Evolutionary conservation across 2,797 vertebrate genomes (phyloP).

Genomic region (Moxostoma hubbsi): DNA sequence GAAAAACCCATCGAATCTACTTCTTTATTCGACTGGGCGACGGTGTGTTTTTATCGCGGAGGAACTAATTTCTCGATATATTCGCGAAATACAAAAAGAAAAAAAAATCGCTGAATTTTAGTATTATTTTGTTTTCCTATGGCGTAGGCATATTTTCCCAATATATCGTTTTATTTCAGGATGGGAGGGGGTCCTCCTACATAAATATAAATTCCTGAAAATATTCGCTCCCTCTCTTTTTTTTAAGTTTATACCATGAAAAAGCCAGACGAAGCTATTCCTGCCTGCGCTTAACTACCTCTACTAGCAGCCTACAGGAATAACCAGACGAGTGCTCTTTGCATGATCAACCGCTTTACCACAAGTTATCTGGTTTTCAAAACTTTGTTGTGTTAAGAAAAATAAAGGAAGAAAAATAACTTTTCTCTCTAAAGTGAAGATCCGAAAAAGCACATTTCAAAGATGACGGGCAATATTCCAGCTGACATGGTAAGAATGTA

Average conservation of each 20-base stretch:
- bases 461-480: conserved; percentile 78
- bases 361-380: conserved; percentile 19
- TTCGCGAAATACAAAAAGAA: conserved; percentile 25
- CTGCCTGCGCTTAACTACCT: conserved; percentile 41
- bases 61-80: conserved; percentile 33
- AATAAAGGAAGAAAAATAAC: not conserved
- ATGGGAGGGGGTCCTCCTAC: conserved; percentile 70
- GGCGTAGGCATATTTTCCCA: conserved; percentile 71
- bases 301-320: conserved; percentile 40
- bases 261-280: conserved; percentile 50
- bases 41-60: conserved; percentile 32
- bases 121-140: conserved; percentile 68
- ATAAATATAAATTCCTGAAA: conserved; percentile 46
- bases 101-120: conserved; percentile 64
- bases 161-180: conserved; percentile 64
- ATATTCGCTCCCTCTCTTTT: conserved; percentile 2
- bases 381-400: conserved; percentile 22
- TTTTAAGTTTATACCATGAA: conserved; percentile 35
- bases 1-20: conserved; percentile 52
- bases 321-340: conserved; percentile 21
- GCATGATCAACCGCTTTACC: conserved; percentile 25
- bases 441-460: conserved; percentile 61
- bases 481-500: conserved; percentile 76
- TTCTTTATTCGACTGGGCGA: conserved; percentile 36
- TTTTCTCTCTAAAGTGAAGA: conserved; percentile 41